These are phyloP conservation scores for Dasyurus viverrinus DNA, from an alignment of 2,113 vertebrate species.

Conservation along the genomic window DNA sequence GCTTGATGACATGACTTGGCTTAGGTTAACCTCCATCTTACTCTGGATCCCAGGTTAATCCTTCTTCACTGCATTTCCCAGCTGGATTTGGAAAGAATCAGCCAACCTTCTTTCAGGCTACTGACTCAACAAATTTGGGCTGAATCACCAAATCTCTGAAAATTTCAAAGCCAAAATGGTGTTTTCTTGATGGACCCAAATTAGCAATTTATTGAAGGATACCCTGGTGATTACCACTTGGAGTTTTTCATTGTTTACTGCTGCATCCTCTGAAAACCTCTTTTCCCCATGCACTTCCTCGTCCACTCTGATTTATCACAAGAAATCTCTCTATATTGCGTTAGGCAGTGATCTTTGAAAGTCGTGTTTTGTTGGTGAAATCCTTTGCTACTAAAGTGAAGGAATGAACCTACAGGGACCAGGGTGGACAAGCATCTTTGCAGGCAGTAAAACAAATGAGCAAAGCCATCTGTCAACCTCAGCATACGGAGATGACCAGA, in stretches of 20 bases:
- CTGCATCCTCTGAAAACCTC: conserved; percentile 2
- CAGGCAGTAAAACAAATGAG: accelerated
- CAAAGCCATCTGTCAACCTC: not conserved
- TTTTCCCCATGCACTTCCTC: not conserved
- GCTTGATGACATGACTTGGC: not conserved
- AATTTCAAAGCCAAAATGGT: not conserved
- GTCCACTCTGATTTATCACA: not conserved
- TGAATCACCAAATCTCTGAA: not conserved
- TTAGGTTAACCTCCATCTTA: not conserved
- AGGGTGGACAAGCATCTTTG: not conserved
- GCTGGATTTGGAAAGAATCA: not conserved
- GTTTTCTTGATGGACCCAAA: not conserved
- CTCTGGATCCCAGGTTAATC: not conserved
- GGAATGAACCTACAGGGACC: not conserved
- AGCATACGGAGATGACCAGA: not conserved
- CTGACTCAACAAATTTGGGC: not conserved
- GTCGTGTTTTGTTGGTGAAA: not conserved
- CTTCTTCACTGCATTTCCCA: not conserved
- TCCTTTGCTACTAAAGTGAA: not conserved
- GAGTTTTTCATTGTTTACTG: not conserved
- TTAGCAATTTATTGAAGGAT: not conserved
- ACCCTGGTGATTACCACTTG: not conserved
- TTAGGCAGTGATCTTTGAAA: not conserved
- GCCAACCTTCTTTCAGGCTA: not conserved
- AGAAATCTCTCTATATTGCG: not conserved